These are phyloP conservation scores for Thalassarche chlororhynchos DNA, from an alignment of 2,113 vertebrate species.

Conservation along the genomic window DNA sequence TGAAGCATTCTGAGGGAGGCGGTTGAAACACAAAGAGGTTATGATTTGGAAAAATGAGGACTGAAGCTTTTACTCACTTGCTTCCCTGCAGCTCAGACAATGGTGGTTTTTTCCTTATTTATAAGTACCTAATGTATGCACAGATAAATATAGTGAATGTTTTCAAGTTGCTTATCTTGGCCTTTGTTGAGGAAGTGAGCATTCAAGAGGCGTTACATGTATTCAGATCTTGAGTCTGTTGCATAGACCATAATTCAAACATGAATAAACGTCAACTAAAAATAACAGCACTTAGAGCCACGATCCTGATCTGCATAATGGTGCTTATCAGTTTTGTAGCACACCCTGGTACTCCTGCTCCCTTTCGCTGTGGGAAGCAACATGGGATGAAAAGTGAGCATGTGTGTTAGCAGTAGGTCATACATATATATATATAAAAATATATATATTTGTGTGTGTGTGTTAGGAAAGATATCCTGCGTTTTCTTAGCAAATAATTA, in stretches of 20 bases:
- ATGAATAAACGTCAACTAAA: neutral
- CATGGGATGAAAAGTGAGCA: neutral
- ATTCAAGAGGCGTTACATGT: neutral
- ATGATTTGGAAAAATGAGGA: neutral
- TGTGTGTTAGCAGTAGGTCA: neutral
- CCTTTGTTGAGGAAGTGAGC: neutral
- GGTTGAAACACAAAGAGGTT: neutral
- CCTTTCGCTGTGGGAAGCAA: neutral
- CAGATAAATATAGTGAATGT: neutral
- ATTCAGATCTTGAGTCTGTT: neutral
- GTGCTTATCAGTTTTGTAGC: neutral
- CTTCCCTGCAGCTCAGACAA: neutral
- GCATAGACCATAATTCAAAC: neutral
- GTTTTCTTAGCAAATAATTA: slow-evolving; percentile 40
- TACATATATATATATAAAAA: neutral
- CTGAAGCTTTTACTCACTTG: neutral
- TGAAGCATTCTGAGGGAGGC: neutral
- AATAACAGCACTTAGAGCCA: slow-evolving; percentile 26
- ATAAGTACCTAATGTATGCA: neutral
- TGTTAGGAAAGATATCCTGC: neutral
- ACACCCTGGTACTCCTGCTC: neutral
- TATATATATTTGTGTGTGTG: neutral
- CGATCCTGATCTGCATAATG: slow-evolving; percentile 10
- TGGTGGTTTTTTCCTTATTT: neutral
- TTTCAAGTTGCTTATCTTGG: slow-evolving; percentile 27